A percentile compares a stretch with the other conserved stretches of the same genome.
phyloP scores from a whole-genome alignment of 2,797 vertebrate genomes.

The Carapus acus region DNA sequence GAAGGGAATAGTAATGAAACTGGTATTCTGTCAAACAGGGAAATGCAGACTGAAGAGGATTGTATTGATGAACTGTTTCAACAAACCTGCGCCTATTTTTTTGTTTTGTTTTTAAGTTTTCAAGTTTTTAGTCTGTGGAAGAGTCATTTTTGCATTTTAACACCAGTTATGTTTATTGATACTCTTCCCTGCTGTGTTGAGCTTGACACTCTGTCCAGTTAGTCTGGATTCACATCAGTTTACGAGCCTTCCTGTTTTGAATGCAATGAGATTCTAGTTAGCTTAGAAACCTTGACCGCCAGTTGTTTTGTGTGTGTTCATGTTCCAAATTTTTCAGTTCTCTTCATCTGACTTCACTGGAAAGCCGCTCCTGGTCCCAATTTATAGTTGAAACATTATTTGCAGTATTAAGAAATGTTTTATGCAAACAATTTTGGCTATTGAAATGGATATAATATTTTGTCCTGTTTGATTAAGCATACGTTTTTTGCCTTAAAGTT shows the following conservation, averaged over 20 bases:
- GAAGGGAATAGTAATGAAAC: slow-evolving; percentile 35
- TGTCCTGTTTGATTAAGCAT: slow-evolving; percentile 5
- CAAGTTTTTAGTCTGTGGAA: slow-evolving; percentile 27
- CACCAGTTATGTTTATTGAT: slow-evolving; percentile 21
- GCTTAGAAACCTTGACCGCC: slow-evolving; percentile 11
- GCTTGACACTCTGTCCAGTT: slow-evolving; percentile 28
- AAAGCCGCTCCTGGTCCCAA: neutral
- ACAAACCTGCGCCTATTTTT: slow-evolving; percentile 27
- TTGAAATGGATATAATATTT: slow-evolving; percentile 7
- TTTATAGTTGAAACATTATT: slow-evolving; percentile 38
- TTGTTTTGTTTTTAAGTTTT: slow-evolving; percentile 13
- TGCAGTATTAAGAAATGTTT: slow-evolving; percentile 50
- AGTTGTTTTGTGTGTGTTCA: slow-evolving; percentile 14
- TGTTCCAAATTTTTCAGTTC: slow-evolving; percentile 6
- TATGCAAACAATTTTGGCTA: slow-evolving; percentile 17
- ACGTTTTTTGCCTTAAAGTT: slow-evolving; percentile 30
- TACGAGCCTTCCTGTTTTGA: slow-evolving; percentile 22
- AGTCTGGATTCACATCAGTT: too few relatives aligned
- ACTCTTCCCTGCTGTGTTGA: slow-evolving; percentile 22
- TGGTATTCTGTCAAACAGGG: slow-evolving; percentile 43
- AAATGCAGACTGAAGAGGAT: slow-evolving; percentile 40
- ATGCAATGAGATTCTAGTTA: slow-evolving; percentile 42
- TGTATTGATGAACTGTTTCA: slow-evolving; percentile 32
- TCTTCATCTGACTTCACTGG: neutral
- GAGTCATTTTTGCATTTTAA: slow-evolving; percentile 20